Base-by-base conservation (phyloP, 2,797 vertebrate species). In the Tarsius wallacei region DNA sequence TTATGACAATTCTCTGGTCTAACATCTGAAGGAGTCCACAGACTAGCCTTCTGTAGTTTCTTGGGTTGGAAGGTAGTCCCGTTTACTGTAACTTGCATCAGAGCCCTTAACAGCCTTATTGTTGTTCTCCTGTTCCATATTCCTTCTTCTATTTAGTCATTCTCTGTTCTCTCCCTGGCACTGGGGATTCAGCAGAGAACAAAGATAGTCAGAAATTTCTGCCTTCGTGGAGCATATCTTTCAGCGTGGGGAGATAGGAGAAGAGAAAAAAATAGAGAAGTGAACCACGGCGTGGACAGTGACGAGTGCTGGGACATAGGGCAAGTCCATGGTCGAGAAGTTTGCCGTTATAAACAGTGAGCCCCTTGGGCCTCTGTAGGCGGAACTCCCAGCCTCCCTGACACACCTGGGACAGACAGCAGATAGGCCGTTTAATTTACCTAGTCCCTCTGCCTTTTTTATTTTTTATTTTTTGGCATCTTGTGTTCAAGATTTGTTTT, bases 401-500 rank as follows among this genome's bases (percentile, higher is more conserved):
- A 6, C 42, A 17, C 13, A 9, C 24, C 42, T 16, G 47, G 49
- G 49, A 9, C 36, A 66, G 53, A 73, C 6, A 66, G 2, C 74
- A 22, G 8, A 28, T 31, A 17, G 49, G 31, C 51, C 94, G 14
- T 55, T 68, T 42, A 42, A 57, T 28, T 55, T 66, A 7, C 42
- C 28, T 87, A 22, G 24, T 6, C 28, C 1, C 17, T 14, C 16
- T n/a, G 22, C 1, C 9, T 12, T 19, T 28, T 31, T 17, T 17
- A n/a, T 33, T 47, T 19, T 14, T 55, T 19, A 36, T 22, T 78
- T 86, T 53, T 24, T 26, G 47, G 12, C 15, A 55, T 31, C 68
- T 71, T 82, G 13, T 93, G 31, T 91, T 91, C 31, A 36, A 77
- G 49, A 53, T 91, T 91, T 93, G 47, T 80, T 96, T 91, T 95